Percentiles rank a stretch among this genome's conserved stretches.
phyloP scores from a whole-genome alignment of 1,140 invertebrate genomes.

The Camponotus vicinus region DNA sequence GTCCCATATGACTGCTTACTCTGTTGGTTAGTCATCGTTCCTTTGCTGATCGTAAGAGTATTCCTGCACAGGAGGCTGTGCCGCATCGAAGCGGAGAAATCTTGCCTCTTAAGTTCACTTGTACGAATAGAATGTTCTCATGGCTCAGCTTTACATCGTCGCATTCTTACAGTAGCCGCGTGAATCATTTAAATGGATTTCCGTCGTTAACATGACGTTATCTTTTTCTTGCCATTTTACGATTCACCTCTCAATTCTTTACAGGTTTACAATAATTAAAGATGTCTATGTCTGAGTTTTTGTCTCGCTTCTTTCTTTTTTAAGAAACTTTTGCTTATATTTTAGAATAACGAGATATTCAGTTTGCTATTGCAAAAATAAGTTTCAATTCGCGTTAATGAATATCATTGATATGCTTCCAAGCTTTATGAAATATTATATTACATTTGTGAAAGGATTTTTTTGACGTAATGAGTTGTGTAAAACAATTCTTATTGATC shows the following conservation, averaged over 20 bases:
- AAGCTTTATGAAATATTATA: constrained; percentile 34
- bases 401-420: not conserved
- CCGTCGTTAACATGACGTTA: not conserved
- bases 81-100: constrained; percentile 51
- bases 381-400: not conserved
- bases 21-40: constrained; percentile 48
- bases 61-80: constrained; percentile 23
- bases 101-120: constrained; percentile 47
- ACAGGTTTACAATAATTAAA: constrained; percentile 13
- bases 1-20: constrained; percentile 64
- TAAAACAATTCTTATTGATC: not conserved
- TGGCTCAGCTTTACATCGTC: constrained; percentile 6
- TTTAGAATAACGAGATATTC: constrained; percentile 23
- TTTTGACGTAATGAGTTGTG: not conserved
- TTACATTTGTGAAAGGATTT: not conserved
- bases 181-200: constrained; percentile 47
- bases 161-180: constrained; percentile 13
- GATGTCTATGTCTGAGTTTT: not conserved
- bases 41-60: constrained; percentile 55
- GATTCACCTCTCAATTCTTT: not conserved
- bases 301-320: not conserved
- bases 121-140: constrained; percentile 43
- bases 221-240: constrained; percentile 29
- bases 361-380: constrained; percentile 23
- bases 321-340: not conserved